Evolutionary conservation across 2,797 vertebrate genomes (phyloP).

Genomic region (Rhinogobio ventralis): DNA sequence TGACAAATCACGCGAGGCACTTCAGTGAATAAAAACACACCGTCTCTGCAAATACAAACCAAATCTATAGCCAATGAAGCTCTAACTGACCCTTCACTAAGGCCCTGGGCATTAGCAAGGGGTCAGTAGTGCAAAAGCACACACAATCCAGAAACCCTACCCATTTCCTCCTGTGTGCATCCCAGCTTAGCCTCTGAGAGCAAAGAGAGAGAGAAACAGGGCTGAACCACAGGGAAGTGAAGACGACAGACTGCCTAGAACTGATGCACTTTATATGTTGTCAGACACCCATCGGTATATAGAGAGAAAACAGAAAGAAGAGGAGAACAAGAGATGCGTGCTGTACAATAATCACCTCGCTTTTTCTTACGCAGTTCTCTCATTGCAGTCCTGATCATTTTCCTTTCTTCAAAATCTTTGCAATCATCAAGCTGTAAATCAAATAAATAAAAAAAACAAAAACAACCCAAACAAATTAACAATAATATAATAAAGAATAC

Average conservation of each 20-base stretch:
- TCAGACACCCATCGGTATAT: background rate
- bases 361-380: conserved; percentile 95
- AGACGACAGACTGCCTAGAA: background rate
- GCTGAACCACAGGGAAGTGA: background rate
- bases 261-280: background rate
- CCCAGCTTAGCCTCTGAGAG: conserved; percentile 79
- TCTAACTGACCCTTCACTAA: conserved; percentile 14
- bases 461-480: conserved; percentile 42
- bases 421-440: conserved; percentile 86
- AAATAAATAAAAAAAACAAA: background rate
- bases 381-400: conserved; percentile 92
- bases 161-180: conserved; percentile 79
- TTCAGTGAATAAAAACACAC: conserved; percentile 1
- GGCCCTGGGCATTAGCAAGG: background rate
- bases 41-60: background rate
- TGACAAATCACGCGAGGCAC: background rate
- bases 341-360: conserved; percentile 81
- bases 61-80: background rate
- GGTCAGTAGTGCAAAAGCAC: background rate
- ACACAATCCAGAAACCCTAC: conserved; percentile 67
- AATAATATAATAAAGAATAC: conserved; percentile 44
- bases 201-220: conserved; percentile 11
- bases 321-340: background rate
- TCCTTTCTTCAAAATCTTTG: conserved; percentile 93
- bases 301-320: background rate